These are phyloP conservation scores for Tuberolachnus salignus DNA, from an alignment of 2,888 invertebrate species.

Conservation along the genomic window DNA sequence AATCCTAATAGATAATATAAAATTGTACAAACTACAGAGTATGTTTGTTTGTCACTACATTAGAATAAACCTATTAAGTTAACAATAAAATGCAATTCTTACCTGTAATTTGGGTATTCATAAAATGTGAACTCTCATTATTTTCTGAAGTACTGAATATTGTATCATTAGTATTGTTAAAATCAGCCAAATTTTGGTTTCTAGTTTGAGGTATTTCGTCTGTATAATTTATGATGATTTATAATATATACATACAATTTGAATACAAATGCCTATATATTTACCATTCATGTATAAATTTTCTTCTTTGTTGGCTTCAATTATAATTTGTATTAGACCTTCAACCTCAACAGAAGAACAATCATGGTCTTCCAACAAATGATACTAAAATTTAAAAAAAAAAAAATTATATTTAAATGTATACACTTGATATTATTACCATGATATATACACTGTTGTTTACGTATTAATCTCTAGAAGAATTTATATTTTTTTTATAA, in stretches of 20 bases:
- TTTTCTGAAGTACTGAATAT: neutral
- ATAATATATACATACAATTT: neutral
- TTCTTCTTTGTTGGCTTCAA: conserved; percentile 60
- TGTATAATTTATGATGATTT: conserved; percentile 3
- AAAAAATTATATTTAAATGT: neutral
- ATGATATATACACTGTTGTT: too few relatives aligned
- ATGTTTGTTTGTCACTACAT: neutral
- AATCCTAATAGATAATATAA: too few relatives aligned
- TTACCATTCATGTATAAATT: conserved; percentile 38
- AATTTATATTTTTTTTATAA: too few relatives aligned
- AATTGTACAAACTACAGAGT: neutral
- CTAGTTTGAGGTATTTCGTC: neutral
- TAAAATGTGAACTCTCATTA: conserved; percentile 1
- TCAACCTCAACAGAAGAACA: conserved; percentile 51
- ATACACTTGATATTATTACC: too few relatives aligned
- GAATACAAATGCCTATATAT: neutral
- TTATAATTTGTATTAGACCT: conserved; percentile 61
- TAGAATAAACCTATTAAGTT: neutral
- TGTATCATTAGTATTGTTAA: conserved; percentile 13
- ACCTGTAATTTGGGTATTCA: conserved; percentile 18
- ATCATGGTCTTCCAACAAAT: conserved; percentile 56
- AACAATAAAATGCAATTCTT: neutral
- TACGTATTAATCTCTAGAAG: too few relatives aligned
- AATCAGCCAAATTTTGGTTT: conserved; percentile 15
- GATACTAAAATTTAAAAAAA: conserved; percentile 33